Conservation (phyloP, 1,140 invertebrate species). For the Drosophila rufa region DNA sequence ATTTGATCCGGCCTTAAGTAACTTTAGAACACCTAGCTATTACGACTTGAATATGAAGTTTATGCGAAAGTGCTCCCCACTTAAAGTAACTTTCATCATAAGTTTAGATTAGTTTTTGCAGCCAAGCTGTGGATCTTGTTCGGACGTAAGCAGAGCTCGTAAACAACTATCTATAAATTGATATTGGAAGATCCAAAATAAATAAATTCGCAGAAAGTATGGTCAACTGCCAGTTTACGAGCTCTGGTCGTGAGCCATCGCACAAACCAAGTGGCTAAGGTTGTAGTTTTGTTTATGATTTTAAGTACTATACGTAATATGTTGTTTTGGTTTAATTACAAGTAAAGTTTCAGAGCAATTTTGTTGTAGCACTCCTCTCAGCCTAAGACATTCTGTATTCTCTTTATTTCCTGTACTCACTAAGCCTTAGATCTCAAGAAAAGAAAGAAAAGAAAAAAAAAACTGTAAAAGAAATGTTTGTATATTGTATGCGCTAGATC, state of each 20-base stretch:
- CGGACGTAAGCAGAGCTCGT: neutral
- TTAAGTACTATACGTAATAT: slow-evolving; percentile 58
- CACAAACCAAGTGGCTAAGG: slow-evolving; percentile 32
- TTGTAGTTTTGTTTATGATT: slow-evolving; percentile 61
- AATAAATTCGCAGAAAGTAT: neutral
- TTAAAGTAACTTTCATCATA: neutral
- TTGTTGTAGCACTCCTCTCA: slow-evolving; percentile 38
- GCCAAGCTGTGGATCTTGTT: neutral
- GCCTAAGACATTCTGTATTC: slow-evolving; percentile 33
- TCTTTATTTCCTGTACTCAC: slow-evolving; percentile 22
- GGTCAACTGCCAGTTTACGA: neutral
- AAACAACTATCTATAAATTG: neutral
- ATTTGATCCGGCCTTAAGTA: slow-evolving; percentile 27
- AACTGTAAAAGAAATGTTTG: slow-evolving; percentile 1
- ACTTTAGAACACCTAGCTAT: slow-evolving; percentile 30
- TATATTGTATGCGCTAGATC: slow-evolving; percentile 7
- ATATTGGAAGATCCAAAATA: neutral
- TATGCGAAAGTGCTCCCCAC: slow-evolving; percentile 7
- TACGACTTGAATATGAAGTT: slow-evolving; percentile 27
- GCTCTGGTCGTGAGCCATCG: slow-evolving; percentile 12
- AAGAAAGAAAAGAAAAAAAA: neutral
- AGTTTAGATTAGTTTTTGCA: slow-evolving; percentile 6
- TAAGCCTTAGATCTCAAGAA: slow-evolving; percentile 1
- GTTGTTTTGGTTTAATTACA: slow-evolving; percentile 51
- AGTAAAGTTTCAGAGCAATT: slow-evolving; percentile 72